phyloP scores from a whole-genome alignment of 2,113 vertebrate genomes.

The Aleadryas rufinucha region DNA sequence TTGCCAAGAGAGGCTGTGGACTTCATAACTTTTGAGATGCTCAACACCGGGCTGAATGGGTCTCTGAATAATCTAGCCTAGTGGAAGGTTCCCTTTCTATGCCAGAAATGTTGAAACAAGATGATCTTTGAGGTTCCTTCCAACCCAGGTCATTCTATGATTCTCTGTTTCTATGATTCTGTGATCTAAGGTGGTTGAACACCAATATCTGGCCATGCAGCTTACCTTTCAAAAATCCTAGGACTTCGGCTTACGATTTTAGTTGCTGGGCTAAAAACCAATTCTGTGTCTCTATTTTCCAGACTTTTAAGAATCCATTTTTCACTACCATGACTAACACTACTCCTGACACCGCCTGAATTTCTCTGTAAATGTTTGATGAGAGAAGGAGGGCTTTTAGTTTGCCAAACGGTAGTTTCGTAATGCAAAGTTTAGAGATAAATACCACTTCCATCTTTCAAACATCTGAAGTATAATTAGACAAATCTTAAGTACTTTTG shows the following conservation, averaged over 20 bases:
- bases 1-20: background rate
- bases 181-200: background rate
- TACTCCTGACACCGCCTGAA: background rate
- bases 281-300: background rate
- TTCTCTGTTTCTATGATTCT: background rate
- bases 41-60: background rate
- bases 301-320: background rate
- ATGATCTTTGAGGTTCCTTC: background rate
- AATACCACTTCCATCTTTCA: conserved; percentile 59
- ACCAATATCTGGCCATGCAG: background rate
- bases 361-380: background rate
- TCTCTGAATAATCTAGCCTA: background rate
- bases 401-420: conserved; percentile 23
- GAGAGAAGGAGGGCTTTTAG: background rate
- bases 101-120: background rate
- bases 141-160: background rate
- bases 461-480: conserved; percentile 54
- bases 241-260: background rate
- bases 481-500: conserved; percentile 57
- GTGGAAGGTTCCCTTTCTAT: background rate
- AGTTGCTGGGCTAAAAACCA: background rate
- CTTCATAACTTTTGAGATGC: background rate
- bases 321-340: background rate
- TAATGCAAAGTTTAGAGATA: conserved; percentile 40
- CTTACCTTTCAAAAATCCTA: background rate